Evolutionary conservation across 2,888 invertebrate species (phyloP).

Genomic region (Dynastes grantii): DNA sequence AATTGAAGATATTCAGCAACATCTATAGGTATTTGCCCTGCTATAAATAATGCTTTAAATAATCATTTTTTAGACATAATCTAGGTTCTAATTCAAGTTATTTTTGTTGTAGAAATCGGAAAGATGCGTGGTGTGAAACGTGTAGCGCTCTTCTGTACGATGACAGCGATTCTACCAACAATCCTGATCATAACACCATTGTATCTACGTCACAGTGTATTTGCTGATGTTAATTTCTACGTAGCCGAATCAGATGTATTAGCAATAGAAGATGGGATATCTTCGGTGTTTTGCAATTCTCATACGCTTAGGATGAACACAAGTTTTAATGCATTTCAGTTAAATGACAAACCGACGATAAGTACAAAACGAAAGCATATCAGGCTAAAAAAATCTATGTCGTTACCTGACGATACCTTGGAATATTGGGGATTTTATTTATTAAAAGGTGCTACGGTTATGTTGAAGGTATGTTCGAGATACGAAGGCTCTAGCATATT

Average conservation of each 20-base stretch:
- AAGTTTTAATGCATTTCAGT: constrained; percentile 71
- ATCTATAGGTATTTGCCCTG: neutral
- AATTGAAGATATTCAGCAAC: constrained; percentile 31
- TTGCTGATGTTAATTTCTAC: constrained; percentile 84
- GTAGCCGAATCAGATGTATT: constrained; percentile 90
- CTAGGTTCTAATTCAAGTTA: neutral
- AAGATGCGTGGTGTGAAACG: constrained; percentile 87
- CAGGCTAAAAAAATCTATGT: constrained; percentile 86
- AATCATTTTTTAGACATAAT: neutral
- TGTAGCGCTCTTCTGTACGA: constrained; percentile 83
- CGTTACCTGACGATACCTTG: constrained; percentile 86
- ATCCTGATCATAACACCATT: constrained; percentile 84
- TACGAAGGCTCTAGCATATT: constrained; percentile 85
- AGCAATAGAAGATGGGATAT: constrained; percentile 87
- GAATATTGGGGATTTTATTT: constrained; percentile 94
- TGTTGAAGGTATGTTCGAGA: constrained; percentile 85
- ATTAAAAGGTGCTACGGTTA: constrained; percentile 83
- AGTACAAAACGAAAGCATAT: constrained; percentile 82
- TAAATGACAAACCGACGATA: constrained; percentile 76
- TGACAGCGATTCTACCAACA: constrained; percentile 84
- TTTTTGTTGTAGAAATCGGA: constrained; percentile 72
- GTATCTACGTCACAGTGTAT: constrained; percentile 83
- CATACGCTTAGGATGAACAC: constrained; percentile 86
- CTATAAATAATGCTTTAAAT: neutral
- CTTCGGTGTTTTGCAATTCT: constrained; percentile 86